Percentiles rank a stretch among this genome's conserved stretches.
Conservation (phyloP, 2,113 vertebrate species). For the Terrapene triunguis region DNA sequence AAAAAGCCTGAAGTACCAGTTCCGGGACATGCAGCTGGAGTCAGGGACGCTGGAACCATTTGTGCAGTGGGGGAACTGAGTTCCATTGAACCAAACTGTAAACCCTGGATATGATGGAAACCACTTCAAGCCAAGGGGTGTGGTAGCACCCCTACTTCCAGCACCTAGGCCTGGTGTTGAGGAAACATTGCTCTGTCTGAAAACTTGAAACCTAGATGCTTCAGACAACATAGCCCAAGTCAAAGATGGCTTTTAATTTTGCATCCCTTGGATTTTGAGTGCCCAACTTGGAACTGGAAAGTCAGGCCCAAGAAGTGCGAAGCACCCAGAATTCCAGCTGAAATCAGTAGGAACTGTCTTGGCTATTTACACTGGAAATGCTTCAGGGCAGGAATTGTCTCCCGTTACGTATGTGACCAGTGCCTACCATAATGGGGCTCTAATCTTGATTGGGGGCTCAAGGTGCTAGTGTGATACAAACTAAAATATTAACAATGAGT, state of each 20-base stretch:
- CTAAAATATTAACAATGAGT: neutral
- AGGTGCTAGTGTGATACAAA: neutral
- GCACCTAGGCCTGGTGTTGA: neutral
- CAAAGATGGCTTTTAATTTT: neutral
- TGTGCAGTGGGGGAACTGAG: too few relatives aligned
- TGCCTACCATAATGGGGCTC: fast-evolving
- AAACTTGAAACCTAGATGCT: neutral
- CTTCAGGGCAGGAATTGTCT: neutral
- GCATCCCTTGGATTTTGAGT: neutral
- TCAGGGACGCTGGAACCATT: too few relatives aligned
- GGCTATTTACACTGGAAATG: neutral
- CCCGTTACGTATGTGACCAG: neutral
- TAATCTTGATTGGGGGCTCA: neutral
- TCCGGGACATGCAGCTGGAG: neutral
- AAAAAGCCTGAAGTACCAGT: neutral
- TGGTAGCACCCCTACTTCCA: too few relatives aligned
- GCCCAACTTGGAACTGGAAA: neutral
- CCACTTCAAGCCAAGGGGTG: too few relatives aligned
- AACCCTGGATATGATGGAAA: too few relatives aligned
- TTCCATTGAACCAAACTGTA: too few relatives aligned
- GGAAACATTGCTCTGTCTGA: neutral
- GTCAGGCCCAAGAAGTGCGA: neutral
- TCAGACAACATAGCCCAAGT: neutral
- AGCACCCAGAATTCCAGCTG: neutral
- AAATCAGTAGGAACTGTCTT: neutral